These are phyloP conservation scores for Drosophila hydei DNA, from an alignment of 1,140 invertebrate species.

Conservation along the genomic window DNA sequence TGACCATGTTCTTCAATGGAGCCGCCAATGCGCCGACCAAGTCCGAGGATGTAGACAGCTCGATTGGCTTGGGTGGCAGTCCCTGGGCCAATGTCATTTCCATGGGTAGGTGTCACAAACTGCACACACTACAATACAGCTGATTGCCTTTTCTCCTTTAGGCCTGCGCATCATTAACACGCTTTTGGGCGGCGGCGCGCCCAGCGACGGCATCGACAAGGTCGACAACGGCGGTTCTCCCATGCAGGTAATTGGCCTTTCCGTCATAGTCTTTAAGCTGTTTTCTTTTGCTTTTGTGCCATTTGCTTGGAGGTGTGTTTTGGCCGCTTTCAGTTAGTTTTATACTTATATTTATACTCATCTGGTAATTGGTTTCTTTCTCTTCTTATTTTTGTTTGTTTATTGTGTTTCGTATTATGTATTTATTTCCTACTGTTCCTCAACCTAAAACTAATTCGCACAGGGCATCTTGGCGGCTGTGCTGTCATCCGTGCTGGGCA, in stretches of 20 bases:
- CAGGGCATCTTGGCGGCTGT: constrained; percentile 95
- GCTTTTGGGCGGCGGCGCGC: constrained; percentile 89
- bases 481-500: constrained; percentile 93
- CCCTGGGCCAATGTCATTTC: constrained; percentile 94
- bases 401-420: constrained; percentile 22
- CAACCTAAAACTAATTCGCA: constrained; percentile 69
- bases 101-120: constrained; percentile 84
- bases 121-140: neutral
- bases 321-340: constrained; percentile 33
- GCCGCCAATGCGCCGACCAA: constrained; percentile 89
- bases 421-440: constrained; percentile 66
- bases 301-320: constrained; percentile 52
- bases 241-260: constrained; percentile 89
- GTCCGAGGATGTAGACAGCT: constrained; percentile 89
- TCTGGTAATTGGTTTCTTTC: constrained; percentile 61
- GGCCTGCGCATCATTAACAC: constrained; percentile 92
- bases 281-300: constrained; percentile 60
- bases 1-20: constrained; percentile 93
- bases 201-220: constrained; percentile 93
- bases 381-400: constrained; percentile 45
- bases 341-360: constrained; percentile 47
- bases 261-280: constrained; percentile 24
- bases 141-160: constrained; percentile 55
- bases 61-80: constrained; percentile 87
- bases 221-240: constrained; percentile 92